These are phyloP conservation scores for Chaetodon auriga DNA, from an alignment of 2,113 vertebrate genomes.

Conservation along the genomic window DNA sequence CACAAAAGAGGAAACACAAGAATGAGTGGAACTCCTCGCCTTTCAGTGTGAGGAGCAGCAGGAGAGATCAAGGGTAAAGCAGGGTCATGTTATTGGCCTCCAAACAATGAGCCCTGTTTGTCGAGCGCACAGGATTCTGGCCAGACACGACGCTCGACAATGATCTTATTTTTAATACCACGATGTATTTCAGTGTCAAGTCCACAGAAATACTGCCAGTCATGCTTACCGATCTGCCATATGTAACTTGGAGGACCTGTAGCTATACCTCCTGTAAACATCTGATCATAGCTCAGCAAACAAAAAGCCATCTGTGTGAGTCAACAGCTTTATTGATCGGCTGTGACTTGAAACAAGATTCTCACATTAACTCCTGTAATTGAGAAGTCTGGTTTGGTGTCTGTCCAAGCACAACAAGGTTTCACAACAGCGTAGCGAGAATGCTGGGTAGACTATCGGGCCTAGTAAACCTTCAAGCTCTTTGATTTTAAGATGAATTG, in stretches of 20 bases:
- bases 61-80: slow-evolving; percentile 44
- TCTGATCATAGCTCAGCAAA: not conserved
- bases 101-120: slow-evolving; percentile 22
- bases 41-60: slow-evolving; percentile 53
- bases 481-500: not conserved
- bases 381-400: not conserved
- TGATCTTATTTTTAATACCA: slow-evolving; percentile 9
- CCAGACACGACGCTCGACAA: slow-evolving; percentile 7
- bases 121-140: slow-evolving; percentile 9
- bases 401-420: not conserved
- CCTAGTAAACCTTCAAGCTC: not conserved
- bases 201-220: not conserved
- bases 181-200: slow-evolving; percentile 18
- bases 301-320: not conserved
- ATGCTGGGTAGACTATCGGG: not conserved
- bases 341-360: not conserved
- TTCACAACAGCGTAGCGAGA: not conserved
- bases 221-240: slow-evolving; percentile 9
- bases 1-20: slow-evolving; percentile 65
- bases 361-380: not conserved
- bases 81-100: slow-evolving; percentile 21
- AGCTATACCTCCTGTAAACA: not conserved
- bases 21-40: slow-evolving; percentile 52
- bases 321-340: not conserved
- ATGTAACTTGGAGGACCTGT: not conserved